Base-by-base conservation (phyloP, 2,888 invertebrate genomes). In the Lobophora halterata region DNA sequence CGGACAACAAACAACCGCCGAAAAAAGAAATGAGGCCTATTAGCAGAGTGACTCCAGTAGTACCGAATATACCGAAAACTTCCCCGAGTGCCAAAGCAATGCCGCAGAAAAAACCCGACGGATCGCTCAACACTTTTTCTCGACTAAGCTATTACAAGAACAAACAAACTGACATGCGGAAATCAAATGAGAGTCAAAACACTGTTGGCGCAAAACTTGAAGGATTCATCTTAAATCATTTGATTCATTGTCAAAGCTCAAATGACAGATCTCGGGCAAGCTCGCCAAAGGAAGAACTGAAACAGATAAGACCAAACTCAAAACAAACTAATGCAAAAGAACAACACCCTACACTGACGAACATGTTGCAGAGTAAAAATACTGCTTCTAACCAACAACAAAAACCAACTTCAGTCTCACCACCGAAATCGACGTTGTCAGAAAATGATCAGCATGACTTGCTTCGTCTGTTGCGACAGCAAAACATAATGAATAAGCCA, bases 91-190 rank as follows among this genome's bases (percentile, higher is more conserved):
- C 73, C 70, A 80, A 79, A 79, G 60, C 52, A 52, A 33, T 55
- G 19, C 66, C 53, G 21, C 53, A 60, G 28, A 80, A 74, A 55
- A 79, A 74, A 53, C 59, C 58, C 4, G 80, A 81, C 16, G 65
- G 65, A 33, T 75, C 71, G 12, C 74, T 76, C 1, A 78, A 83
- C 34, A 87, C 87, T 1, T 87, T 86, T 53, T 65, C 86, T 6
- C 76, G 87, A 13, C 73, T 78, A 27, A 83, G 72, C 48, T 87
- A 85, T 47, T 81, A 83, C 49, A 86, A 78, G 58, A 80, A 66
- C 44, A 78, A 79, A 55, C 77, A 77, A 52, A 59, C 42, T 13
- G 77, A 79, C 31, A 49, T 48, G 2, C 75, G 70, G 49, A 30
- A 53, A 2, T 8, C 56, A n/a, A n/a, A n/a, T n/a, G n/a, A 21